A percentile compares a stretch with the other conserved stretches of the same genome.
These are phyloP conservation scores for Clusia tigrina DNA, from an alignment of 2,888 invertebrate species.

Conservation along the genomic window DNA sequence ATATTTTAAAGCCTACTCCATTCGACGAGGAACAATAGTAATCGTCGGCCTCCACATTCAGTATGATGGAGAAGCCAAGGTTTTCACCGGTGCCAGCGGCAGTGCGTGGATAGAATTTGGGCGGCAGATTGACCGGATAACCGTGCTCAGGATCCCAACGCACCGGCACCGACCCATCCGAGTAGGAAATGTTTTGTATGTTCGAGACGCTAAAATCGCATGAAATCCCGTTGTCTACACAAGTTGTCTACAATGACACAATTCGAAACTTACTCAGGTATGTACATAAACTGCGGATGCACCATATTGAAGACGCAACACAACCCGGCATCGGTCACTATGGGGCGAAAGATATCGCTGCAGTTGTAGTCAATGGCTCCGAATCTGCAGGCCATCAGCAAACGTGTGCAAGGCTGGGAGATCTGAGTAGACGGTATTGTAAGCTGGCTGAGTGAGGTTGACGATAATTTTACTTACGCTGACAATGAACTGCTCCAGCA, in stretches of 20 bases:
- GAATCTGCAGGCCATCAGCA: constrained; percentile 76
- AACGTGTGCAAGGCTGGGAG: constrained; percentile 76
- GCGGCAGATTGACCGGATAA: constrained; percentile 67
- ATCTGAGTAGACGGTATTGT: constrained; percentile 69
- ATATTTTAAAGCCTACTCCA: constrained; percentile 64
- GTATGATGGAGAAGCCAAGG: constrained; percentile 74
- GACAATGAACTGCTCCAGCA: constrained; percentile 47
- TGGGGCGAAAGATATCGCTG: constrained; percentile 74
- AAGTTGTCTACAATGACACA: no score
- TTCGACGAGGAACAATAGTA: constrained; percentile 83
- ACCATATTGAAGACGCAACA: constrained; percentile 85
- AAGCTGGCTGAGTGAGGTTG: no score
- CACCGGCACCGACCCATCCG: constrained; percentile 47
- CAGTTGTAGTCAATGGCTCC: constrained; percentile 70
- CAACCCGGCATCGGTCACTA: constrained; percentile 82
- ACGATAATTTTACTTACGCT: constrained; percentile 39
- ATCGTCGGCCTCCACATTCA: constrained; percentile 75
- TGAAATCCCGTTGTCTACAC: no score
- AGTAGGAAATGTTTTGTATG: constrained; percentile 33
- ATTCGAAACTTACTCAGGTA: constrained; percentile 45
- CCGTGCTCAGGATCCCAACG: constrained; percentile 81
- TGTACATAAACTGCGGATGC: constrained; percentile 65
- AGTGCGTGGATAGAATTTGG: constrained; percentile 68
- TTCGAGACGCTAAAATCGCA: constrained; percentile 36
- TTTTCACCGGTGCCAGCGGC: constrained; percentile 71